These are phyloP conservation scores for Amblyjoppa proteus DNA, from an alignment of 2,888 invertebrate species.

Conservation along the genomic window DNA sequence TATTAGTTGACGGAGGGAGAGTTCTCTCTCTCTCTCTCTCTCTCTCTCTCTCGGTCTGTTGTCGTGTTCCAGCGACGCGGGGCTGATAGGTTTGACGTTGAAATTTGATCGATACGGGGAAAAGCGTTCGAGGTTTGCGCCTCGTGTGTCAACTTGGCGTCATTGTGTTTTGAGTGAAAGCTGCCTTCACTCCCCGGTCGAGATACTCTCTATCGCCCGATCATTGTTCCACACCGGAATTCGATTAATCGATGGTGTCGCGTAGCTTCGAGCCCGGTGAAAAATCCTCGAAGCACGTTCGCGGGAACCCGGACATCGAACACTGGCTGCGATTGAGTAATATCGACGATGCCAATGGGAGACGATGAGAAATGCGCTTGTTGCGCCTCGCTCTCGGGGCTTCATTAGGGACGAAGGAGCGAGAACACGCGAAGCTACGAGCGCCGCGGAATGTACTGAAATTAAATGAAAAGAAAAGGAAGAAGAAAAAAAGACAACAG, in stretches of 20 bases:
- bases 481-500: conserved; percentile 43
- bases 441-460: conserved; percentile 4
- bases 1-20: conserved; percentile 2
- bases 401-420: conserved; percentile 53
- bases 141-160: conserved; percentile 27
- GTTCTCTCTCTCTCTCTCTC: background rate
- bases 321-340: background rate
- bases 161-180: conserved; percentile 39
- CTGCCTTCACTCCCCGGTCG: conserved; percentile 28
- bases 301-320: background rate
- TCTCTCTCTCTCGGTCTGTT: background rate
- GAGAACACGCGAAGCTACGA: conserved; percentile 67
- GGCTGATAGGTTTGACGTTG: conserved; percentile 45
- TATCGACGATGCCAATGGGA: conserved; percentile 3
- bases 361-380: conserved; percentile 72
- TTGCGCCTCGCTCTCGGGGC: conserved; percentile 70
- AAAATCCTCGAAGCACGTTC: background rate
- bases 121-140: conserved; percentile 48
- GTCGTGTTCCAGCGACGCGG: background rate
- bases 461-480: background rate
- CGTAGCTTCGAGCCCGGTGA: conserved; percentile 35
- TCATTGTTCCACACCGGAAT: conserved; percentile 55
- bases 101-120: conserved; percentile 66
- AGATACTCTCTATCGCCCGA: conserved; percentile 22
- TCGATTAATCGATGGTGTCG: conserved; percentile 68